phyloP scores from a whole-genome alignment of 1,140 invertebrate genomes.

The Melitaea cinxia region DNA sequence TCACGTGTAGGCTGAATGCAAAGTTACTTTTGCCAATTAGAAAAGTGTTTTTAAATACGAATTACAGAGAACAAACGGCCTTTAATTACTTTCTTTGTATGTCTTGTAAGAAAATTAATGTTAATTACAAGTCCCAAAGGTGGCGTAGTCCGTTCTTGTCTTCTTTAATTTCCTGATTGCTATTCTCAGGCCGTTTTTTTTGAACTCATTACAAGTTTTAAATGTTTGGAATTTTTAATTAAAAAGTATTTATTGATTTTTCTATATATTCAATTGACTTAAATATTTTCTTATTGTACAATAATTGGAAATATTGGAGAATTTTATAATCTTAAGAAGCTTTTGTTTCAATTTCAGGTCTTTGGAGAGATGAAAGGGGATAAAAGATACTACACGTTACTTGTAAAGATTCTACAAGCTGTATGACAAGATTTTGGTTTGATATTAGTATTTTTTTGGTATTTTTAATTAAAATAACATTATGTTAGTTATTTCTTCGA shows the following conservation, averaged over 20 bases:
- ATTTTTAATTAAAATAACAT: neutral
- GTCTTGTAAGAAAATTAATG: constrained; percentile 1
- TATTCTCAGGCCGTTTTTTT: neutral
- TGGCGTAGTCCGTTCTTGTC: neutral
- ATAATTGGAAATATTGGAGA: no score
- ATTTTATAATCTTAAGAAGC: neutral
- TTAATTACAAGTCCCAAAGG: constrained; percentile 17
- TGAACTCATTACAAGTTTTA: neutral
- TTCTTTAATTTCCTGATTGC: constrained; percentile 8
- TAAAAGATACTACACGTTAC: no score
- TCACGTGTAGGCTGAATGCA: neutral
- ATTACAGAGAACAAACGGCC: constrained; percentile 7
- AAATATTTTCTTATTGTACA: no score
- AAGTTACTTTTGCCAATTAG: neutral
- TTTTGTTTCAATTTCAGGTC: constrained; percentile 6
- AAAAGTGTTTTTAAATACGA: neutral
- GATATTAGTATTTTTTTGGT: neutral
- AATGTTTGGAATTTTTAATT: neutral
- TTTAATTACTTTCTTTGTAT: constrained; percentile 10
- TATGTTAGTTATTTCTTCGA: no score
- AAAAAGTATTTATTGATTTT: neutral
- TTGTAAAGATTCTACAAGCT: neutral
- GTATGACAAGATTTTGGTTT: neutral
- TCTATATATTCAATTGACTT: neutral
- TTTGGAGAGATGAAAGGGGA: neutral